Conservation (phyloP, 2,113 vertebrate genomes). For the Pogona vitticeps region DNA sequence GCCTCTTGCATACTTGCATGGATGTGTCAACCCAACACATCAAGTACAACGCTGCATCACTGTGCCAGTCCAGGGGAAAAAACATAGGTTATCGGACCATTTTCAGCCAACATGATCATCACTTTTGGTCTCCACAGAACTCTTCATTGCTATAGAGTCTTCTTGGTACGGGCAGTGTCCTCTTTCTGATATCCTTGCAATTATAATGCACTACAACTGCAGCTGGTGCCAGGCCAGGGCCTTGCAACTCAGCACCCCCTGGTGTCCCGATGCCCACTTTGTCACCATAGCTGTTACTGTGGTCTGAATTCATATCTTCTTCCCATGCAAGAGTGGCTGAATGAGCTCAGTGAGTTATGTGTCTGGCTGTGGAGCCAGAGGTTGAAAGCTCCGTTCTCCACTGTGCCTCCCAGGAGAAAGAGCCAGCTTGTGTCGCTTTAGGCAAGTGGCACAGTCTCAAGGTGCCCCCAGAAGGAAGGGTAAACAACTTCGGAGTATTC, state of each 20-base stretch:
- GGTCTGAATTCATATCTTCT: slow-evolving; percentile 52
- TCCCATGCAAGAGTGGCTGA: too few species aligned
- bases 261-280: slow-evolving; percentile 48
- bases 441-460: too few species aligned
- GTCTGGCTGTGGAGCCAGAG: too few species aligned
- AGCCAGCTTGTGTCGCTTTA: too few species aligned
- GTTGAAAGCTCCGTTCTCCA: too few species aligned
- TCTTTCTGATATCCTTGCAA: neutral
- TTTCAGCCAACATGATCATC: neutral
- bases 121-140: neutral
- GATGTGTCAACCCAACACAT: too few species aligned
- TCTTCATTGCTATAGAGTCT: neutral
- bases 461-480: too few species aligned
- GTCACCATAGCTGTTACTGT: slow-evolving; percentile 64
- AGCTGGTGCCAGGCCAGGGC: too few species aligned
- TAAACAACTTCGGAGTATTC: too few species aligned
- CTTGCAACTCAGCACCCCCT: neutral
- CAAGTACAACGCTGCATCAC: neutral
- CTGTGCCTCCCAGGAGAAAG: too few species aligned
- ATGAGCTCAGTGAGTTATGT: too few species aligned
- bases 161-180: neutral
- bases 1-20: neutral
- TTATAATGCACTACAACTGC: too few species aligned
- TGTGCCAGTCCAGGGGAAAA: neutral
- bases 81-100: neutral